Evolutionary conservation across 1,140 invertebrate genomes (phyloP).

Genomic region (Drosophila chauvacae): DNA sequence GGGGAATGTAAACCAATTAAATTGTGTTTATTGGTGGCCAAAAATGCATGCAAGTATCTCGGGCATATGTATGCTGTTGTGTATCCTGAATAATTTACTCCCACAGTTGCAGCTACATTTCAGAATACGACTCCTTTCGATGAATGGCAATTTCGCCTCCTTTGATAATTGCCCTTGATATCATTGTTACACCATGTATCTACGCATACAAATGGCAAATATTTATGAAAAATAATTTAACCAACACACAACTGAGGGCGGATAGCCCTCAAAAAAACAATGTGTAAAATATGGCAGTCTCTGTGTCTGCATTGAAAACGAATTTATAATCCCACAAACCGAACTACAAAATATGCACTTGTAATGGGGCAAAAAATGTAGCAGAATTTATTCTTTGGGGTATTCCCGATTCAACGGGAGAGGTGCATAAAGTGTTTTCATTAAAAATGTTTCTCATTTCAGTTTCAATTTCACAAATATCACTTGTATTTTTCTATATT

Average conservation of each 20-base stretch:
- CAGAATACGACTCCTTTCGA: background rate
- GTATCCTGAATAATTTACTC: conserved; percentile 30
- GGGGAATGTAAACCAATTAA: conserved; percentile 28
- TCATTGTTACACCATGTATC: conserved; percentile 33
- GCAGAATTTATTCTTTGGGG: background rate
- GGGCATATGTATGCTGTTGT: conserved; percentile 25
- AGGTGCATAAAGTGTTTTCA: background rate
- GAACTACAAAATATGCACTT: conserved; percentile 55
- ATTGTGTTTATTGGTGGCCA: conserved; percentile 29
- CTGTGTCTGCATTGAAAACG: conserved; percentile 62
- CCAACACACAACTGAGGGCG: conserved; percentile 3
- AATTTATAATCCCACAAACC: conserved; percentile 73
- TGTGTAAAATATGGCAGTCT: conserved; percentile 49
- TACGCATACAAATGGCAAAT: conserved; percentile 31
- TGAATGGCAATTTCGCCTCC: conserved; percentile 18
- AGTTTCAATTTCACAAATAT: too few relatives aligned
- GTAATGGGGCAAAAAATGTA: conserved; percentile 16
- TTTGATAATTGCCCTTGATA: conserved; percentile 36
- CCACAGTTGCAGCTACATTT: background rate
- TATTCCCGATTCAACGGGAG: background rate
- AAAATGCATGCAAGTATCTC: conserved; percentile 13
- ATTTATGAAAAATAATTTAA: conserved; percentile 48
- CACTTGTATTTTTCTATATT: background rate
- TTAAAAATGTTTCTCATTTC: background rate
- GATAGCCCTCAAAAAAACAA: background rate